Evolutionary conservation across 2,888 invertebrate genomes (phyloP).

Genomic region (Linnaemya vulpina): DNA sequence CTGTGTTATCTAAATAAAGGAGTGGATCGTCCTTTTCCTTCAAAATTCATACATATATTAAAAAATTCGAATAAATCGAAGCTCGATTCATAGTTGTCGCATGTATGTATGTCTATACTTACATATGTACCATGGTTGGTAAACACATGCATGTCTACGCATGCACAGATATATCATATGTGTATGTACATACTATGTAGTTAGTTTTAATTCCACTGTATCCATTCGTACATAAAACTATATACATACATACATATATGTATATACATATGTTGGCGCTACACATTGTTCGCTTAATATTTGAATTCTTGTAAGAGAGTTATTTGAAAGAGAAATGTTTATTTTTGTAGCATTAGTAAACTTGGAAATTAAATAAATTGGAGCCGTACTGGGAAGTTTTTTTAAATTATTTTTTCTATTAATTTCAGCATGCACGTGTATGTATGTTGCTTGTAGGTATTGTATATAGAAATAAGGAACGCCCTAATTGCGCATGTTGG

Average conservation of each 20-base stretch:
- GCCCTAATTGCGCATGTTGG: conserved; percentile 67
- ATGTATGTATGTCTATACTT: too few species aligned
- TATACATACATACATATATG: not conserved
- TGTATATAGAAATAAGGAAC: conserved; percentile 36
- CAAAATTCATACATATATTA: too few species aligned
- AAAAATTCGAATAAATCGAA: too few species aligned
- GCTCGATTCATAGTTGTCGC: too few species aligned
- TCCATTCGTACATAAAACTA: not conserved
- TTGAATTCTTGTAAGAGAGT: not conserved
- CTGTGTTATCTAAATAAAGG: too few species aligned
- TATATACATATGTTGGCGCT: not conserved
- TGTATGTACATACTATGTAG: not conserved
- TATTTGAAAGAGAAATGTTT: not conserved
- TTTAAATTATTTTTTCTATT: conserved; percentile 4
- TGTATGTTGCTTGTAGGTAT: not conserved
- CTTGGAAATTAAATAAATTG: not conserved
- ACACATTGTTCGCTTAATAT: not conserved
- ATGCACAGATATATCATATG: not conserved
- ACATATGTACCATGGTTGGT: too few species aligned
- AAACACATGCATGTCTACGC: not conserved
- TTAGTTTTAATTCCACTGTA: conserved; percentile 30
- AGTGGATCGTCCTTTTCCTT: too few species aligned
- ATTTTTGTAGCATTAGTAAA: not conserved
- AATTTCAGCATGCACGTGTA: not conserved
- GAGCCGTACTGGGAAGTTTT: conserved; percentile 27